Conservation (phyloP, 1,140 invertebrate genomes). For the Nephotettix cincticeps region DNA sequence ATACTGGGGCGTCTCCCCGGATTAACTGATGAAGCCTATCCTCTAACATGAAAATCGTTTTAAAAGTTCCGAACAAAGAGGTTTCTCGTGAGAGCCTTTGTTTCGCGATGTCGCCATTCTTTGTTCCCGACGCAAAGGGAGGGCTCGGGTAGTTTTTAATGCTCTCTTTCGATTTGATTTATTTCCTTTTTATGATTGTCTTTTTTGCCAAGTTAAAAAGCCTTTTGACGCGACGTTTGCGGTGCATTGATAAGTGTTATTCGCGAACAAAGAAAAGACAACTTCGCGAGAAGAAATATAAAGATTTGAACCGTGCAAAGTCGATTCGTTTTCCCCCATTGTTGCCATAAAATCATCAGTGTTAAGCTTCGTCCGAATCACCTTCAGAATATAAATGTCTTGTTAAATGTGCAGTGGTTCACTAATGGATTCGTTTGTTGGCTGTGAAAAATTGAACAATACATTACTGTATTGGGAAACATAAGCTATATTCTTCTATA, state of each 20-base stretch:
- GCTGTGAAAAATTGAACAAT: too few relatives aligned
- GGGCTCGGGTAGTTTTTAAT: background rate
- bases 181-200: slow-evolving; percentile 12
- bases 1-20: too few relatives aligned
- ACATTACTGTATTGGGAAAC: too few relatives aligned
- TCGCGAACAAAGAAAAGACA: background rate
- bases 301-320: background rate
- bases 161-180: slow-evolving; percentile 9
- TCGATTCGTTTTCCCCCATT: background rate
- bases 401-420: too few relatives aligned
- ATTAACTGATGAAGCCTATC: too few relatives aligned
- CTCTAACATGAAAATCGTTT: background rate
- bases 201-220: slow-evolving; percentile 5
- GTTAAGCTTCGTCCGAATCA: too few relatives aligned
- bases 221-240: background rate
- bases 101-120: background rate
- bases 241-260: background rate
- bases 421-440: too few relatives aligned
- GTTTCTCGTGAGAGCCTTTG: background rate
- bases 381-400: too few relatives aligned
- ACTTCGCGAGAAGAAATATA: background rate
- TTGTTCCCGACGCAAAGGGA: background rate
- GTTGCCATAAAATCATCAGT: background rate
- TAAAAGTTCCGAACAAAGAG: background rate
- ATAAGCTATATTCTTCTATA: too few relatives aligned